phyloP scores from a whole-genome alignment of 2,113 vertebrate genomes.

The Anarhynchus alexandrinus region DNA sequence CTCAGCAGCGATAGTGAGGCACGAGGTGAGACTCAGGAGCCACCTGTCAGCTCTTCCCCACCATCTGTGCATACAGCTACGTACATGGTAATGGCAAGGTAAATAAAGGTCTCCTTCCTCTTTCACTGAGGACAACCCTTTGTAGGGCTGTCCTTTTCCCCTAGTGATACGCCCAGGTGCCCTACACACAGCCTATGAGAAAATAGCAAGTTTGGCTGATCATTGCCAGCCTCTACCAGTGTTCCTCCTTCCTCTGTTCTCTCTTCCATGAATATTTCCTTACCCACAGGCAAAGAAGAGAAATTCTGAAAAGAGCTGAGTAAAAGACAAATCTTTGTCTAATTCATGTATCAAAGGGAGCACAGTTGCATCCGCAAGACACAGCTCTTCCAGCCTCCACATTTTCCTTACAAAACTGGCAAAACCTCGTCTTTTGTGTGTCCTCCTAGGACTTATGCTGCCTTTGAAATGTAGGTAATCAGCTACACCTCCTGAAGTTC shows the following conservation, averaged over 20 bases:
- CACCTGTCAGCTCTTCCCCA: neutral
- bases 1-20: neutral
- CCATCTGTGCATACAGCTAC: neutral
- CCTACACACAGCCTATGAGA: neutral
- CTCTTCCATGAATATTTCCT: neutral
- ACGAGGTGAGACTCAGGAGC: neutral
- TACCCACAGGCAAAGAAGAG: neutral
- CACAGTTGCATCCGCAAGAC: neutral
- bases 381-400: neutral
- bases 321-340: neutral
- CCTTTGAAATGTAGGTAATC: neutral
- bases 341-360: neutral
- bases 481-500: neutral
- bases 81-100: neutral
- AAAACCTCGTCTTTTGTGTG: neutral
- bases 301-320: neutral
- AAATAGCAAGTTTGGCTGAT: neutral
- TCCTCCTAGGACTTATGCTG: neutral
- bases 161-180: neutral
- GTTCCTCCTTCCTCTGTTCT: neutral
- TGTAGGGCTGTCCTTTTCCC: neutral
- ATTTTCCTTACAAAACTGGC: neutral
- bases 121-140: neutral
- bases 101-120: neutral
- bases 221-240: neutral